Conservation (phyloP, 2,888 invertebrate genomes). For the Parochlus steinenii region DNA sequence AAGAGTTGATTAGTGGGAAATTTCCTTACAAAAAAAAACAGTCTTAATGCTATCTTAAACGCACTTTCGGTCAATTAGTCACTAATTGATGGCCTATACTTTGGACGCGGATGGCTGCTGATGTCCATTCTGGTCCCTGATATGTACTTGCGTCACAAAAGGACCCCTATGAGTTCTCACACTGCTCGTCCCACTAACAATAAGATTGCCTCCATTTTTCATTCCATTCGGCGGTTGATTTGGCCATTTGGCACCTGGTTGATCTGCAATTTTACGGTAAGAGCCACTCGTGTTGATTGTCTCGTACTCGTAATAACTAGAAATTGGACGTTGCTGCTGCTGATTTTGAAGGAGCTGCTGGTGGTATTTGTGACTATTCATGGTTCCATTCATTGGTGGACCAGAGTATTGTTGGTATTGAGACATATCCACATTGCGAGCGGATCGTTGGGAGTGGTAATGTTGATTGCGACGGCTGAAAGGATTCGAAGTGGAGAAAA, state of each 20-base stretch:
- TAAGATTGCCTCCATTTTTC: conserved; percentile 21
- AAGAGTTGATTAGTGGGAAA: no score
- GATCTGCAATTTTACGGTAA: conserved; percentile 27
- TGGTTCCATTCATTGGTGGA: conserved; percentile 8
- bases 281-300: conserved; percentile 48
- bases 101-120: no score
- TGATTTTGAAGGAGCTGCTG: conserved; percentile 39
- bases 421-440: conserved; percentile 38
- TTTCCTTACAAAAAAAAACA: no score
- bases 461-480: conserved; percentile 47
- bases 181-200: conserved; percentile 15
- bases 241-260: conserved; percentile 22
- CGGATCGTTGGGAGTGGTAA: conserved; percentile 43
- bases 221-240: conserved; percentile 30
- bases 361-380: conserved; percentile 14
- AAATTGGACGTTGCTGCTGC: conserved; percentile 49
- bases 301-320: conserved; percentile 76
- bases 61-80: no score
- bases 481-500: conserved; percentile 15
- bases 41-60: no score
- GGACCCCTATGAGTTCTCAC: conserved; percentile 32
- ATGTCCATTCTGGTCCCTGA: no score
- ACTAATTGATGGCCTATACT: no score
- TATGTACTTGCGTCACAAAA: conserved; percentile 43
- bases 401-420: conserved; percentile 15